Evolutionary conservation across 2,797 vertebrate species (phyloP).

Genomic region (Poeciliopsis infans): DNA sequence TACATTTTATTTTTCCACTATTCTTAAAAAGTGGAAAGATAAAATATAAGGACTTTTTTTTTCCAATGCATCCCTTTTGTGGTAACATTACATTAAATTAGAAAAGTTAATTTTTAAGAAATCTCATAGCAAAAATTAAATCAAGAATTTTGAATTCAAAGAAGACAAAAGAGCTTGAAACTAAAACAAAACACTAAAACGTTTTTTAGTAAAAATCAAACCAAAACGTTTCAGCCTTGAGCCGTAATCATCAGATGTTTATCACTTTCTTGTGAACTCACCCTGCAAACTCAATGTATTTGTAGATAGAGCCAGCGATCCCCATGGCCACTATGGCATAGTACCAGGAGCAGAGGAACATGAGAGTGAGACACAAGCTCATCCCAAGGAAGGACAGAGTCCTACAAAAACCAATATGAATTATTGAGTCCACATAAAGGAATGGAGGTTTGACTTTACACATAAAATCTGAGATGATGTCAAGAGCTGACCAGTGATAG

Average conservation of each 20-base stretch:
- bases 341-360: conserved; percentile 98
- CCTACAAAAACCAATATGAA: conserved; percentile 85
- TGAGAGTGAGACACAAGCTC: conserved; percentile 96
- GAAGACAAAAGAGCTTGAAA: background rate
- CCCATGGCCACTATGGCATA: conserved; percentile 95
- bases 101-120: background rate
- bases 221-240: background rate
- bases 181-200: background rate
- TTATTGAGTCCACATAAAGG: conserved; percentile 42
- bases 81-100: background rate
- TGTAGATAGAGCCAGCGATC: conserved; percentile 96
- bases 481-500: conserved; percentile 92
- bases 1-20: too few species aligned
- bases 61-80: too few species aligned
- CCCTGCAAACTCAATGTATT: conserved; percentile 98
- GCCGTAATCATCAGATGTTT: conserved; percentile 8
- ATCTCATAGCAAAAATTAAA: background rate
- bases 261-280: conserved; percentile 81
- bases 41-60: too few species aligned
- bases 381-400: conserved; percentile 94
- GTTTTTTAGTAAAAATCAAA: conserved; percentile 17
- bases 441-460: background rate
- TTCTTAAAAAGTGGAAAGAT: too few species aligned
- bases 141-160: conserved; percentile 3
- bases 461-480: background rate